Percentiles rank a stretch among this genome's conserved stretches.
Evolutionary conservation across 2,113 vertebrate species (phyloP).

Genomic region (Pipa parva): DNA sequence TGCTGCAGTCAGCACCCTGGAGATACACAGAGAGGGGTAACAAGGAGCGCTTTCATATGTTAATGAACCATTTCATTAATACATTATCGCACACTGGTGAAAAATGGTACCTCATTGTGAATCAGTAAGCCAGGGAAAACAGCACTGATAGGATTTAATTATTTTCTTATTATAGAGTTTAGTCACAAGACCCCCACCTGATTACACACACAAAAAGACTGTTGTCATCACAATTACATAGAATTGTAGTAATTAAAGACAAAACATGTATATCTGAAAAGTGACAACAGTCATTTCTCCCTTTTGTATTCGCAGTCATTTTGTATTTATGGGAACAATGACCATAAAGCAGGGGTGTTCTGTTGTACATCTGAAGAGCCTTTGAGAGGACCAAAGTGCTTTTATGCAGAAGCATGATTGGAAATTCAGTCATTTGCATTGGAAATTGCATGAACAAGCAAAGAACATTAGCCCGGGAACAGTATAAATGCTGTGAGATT

Average conservation of each 20-base stretch:
- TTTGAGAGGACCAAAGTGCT: no score
- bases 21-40: background rate
- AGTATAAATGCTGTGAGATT: no score
- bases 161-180: background rate
- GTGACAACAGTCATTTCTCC: background rate
- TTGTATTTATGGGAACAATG: no score
- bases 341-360: no score
- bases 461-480: no score
- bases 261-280: background rate
- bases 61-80: background rate
- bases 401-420: no score
- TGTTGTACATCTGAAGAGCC: no score
- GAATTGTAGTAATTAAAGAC: no score
- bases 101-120: background rate
- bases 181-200: background rate
- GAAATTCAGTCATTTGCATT: no score
- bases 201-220: background rate
- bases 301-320: no score
- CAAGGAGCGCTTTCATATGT: background rate
- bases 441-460: no score
- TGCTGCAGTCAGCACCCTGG: background rate
- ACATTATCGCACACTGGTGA: background rate
- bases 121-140: background rate
- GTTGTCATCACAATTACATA: background rate
- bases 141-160: background rate